A percentile compares a stretch with the other conserved stretches of the same genome.
These are phyloP conservation scores for Pyxicephalus adspersus DNA, from an alignment of 2,113 vertebrate species.

Conservation along the genomic window DNA sequence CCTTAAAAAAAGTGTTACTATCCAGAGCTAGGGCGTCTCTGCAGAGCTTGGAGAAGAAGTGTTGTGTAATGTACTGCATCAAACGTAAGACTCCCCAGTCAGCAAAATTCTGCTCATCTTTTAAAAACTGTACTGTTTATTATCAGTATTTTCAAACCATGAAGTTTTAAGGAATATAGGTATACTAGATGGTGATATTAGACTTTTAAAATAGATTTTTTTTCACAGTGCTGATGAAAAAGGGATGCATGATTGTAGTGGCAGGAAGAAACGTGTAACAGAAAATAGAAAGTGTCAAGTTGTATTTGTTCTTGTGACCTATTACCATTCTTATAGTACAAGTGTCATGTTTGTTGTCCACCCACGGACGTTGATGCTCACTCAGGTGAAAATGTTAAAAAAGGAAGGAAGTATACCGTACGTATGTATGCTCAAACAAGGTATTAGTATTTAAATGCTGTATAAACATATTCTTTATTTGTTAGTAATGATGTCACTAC, in stretches of 20 bases:
- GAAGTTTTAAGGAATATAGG: not conserved
- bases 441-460: too few species aligned
- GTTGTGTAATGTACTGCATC: slow-evolving; percentile 2
- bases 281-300: not conserved
- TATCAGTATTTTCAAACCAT: not conserved
- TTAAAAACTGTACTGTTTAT: slow-evolving; percentile 1
- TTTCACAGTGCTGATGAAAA: too few species aligned
- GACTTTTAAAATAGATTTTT: too few species aligned
- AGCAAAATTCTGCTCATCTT: not conserved
- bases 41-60: slow-evolving; percentile 10
- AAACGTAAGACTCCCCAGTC: not conserved
- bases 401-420: too few species aligned
- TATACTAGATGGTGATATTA: not conserved
- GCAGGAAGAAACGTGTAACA: not conserved
- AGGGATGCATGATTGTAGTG: not conserved
- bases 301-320: not conserved
- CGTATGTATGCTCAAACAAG: too few species aligned
- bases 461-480: too few species aligned
- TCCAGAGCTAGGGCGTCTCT: slow-evolving; percentile 2
- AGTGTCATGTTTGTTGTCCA: not conserved
- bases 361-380: too few species aligned
- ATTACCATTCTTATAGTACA: not conserved
- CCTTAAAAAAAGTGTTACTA: slow-evolving; percentile 15
- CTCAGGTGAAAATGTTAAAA: too few species aligned
- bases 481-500: too few species aligned